A percentile compares a stretch with the other conserved stretches of the same genome.
phyloP scores from a whole-genome alignment of 2,888 invertebrate species.

The Coleophora flavipennella region DNA sequence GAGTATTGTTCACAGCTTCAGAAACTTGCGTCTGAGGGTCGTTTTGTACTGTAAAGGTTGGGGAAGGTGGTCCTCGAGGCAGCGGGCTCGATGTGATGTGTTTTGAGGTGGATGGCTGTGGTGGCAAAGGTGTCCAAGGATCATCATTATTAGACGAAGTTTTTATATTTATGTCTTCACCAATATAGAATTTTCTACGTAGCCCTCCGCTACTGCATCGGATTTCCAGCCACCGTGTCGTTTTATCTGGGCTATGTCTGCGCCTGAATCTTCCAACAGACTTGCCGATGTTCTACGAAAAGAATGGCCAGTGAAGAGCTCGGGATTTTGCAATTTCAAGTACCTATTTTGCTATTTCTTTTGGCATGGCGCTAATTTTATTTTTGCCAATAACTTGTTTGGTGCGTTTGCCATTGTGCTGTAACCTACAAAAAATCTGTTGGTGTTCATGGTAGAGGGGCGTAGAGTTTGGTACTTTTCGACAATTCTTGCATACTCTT shows the following conservation, averaged over 20 bases:
- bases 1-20: no score
- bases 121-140: no score
- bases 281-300: conserved; percentile 8
- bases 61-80: no score
- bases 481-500: no score
- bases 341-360: not conserved
- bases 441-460: not conserved
- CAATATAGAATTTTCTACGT: conserved; percentile 12
- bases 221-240: conserved; percentile 14
- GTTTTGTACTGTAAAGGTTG: no score
- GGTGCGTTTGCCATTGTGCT: not conserved
- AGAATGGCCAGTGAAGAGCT: conserved; percentile 5
- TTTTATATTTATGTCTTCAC: no score
- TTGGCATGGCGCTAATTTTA: not conserved
- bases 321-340: not conserved
- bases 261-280: conserved; percentile 11
- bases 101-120: no score
- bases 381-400: not conserved
- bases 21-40: no score
- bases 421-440: not conserved
- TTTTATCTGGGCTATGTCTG: conserved; percentile 9
- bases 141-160: no score
- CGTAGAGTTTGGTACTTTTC: no score
- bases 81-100: no score
- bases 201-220: no score